A percentile compares a stretch with the other conserved stretches of the same genome.
Conservation (phyloP, 2,888 invertebrate genomes). For the Lasius platythorax region DNA sequence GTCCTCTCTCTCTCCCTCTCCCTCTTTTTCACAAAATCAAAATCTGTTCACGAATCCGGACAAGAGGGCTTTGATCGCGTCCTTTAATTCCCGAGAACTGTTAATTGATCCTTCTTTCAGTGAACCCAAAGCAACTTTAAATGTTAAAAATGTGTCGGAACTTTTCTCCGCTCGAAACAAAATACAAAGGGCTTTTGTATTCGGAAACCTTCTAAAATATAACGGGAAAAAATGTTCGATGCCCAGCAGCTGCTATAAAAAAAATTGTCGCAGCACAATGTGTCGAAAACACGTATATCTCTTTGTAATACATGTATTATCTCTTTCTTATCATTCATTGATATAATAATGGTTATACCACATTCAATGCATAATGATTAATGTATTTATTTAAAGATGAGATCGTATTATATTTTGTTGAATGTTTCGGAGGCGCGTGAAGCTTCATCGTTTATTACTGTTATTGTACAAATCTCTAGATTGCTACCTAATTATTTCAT, state of each 20-base stretch:
- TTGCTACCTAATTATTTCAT: slow-evolving; percentile 3
- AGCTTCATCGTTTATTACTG: background rate
- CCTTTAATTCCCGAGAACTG: no score
- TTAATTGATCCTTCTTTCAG: no score
- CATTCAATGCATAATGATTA: background rate
- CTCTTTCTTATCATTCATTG: background rate
- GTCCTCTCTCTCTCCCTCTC: background rate
- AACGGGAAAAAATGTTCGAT: no score
- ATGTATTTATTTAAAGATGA: background rate
- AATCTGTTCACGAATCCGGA: background rate
- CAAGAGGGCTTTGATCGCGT: background rate
- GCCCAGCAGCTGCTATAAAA: no score
- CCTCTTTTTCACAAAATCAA: background rate
- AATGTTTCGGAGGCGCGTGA: background rate
- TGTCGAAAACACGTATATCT: no score
- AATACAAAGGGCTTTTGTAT: no score
- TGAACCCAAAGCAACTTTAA: no score
- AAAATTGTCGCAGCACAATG: no score
- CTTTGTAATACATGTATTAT: background rate
- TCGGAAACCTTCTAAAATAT: no score
- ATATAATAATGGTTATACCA: background rate
- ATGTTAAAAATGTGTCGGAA: no score
- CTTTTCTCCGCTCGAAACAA: no score
- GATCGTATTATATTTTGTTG: background rate
- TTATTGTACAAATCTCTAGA: background rate